Evolutionary conservation across 2,113 vertebrate genomes (phyloP), one percentile per base, ranked within the genome.

Genomic region (Sinocyclocheilus grahami): DNA sequence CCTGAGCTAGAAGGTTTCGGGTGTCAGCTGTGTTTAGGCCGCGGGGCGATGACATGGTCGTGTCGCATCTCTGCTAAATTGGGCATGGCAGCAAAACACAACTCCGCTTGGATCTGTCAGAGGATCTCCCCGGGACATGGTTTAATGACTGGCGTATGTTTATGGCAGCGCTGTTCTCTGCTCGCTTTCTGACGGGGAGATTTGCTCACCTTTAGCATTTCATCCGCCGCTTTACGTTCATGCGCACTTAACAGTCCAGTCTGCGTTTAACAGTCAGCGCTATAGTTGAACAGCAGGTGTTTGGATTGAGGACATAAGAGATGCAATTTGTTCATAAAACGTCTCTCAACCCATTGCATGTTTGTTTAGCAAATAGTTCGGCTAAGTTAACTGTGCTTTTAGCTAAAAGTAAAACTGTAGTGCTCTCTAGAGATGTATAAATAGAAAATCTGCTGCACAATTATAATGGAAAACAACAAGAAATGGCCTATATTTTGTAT

Each of bases 121-220:
- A 75, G 84, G 84, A 90, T 79, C 87, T 93, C 94, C 91, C 89
- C 87, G 0, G 91, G 94, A 92, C 85, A 92, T 79, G 78, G 89
- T 93, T 91, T 92, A 94, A 95, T 92, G 88, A 93, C 89, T 88
- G 83, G 84, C 91, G 86, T 89, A 63, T 90, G 91, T 89, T 90
- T 90, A 89, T 88, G 87, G 76, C 60, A 86, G 84, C 27, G 51
- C 13, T 16, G 58, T 14, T 86, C 85, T 74, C 71, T 74, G 37
- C 71, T 42, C 62, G 46, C 86, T 91, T 77, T 42, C 10, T 5
- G 48, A 8, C 62, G 63, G 9, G 72, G 87, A 85, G 78, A 86
- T 89, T 74, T 83, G 74, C 90, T 86, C 88, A 63, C 67, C 24
- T 51, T 51, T 67, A 51, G 22, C 71, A 18, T 37, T 85, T 78